A percentile compares a stretch with the other conserved stretches of the same genome.
Evolutionary conservation across 2,113 vertebrate species (phyloP).

Genomic region (Gymnarchus niloticus): DNA sequence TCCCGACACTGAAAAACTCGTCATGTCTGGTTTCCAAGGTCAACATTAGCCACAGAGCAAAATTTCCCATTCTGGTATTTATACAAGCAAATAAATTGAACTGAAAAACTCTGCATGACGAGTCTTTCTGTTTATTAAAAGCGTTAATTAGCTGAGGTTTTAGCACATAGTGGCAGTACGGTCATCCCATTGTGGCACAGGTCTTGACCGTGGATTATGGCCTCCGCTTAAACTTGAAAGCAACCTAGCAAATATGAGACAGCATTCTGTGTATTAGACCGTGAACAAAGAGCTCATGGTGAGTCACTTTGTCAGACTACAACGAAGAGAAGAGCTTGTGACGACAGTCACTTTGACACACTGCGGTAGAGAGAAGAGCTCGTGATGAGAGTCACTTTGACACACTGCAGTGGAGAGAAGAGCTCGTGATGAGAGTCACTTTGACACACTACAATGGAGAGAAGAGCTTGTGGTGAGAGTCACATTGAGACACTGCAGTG

Average conservation of each 20-base stretch:
- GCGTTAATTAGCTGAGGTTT: not conserved
- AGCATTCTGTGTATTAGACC: too few species aligned
- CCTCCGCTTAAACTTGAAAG: not conserved
- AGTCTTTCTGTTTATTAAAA: not conserved
- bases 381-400: not conserved
- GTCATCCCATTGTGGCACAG: not conserved
- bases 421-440: too few species aligned
- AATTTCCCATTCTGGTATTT: not conserved
- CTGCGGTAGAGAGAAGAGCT: not conserved
- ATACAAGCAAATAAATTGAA: not conserved
- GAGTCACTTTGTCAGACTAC: too few species aligned
- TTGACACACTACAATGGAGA: too few species aligned
- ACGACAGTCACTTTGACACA: too few species aligned
- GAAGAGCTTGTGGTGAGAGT: too few species aligned
- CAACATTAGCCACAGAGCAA: too few species aligned
- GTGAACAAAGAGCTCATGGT: too few species aligned
- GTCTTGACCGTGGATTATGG: too few species aligned
- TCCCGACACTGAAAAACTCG: not conserved
- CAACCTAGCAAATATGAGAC: not conserved
- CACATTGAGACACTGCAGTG: too few species aligned
- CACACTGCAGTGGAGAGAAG: not conserved
- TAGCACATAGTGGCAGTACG: not conserved
- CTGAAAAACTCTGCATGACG: not conserved
- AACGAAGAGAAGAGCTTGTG: too few species aligned
- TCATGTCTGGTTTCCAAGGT: too few species aligned